Percentiles rank a stretch among this genome's conserved stretches.
Evolutionary conservation across 2,113 vertebrate species (phyloP).

Genomic region (Tragelaphus strepsiceros): DNA sequence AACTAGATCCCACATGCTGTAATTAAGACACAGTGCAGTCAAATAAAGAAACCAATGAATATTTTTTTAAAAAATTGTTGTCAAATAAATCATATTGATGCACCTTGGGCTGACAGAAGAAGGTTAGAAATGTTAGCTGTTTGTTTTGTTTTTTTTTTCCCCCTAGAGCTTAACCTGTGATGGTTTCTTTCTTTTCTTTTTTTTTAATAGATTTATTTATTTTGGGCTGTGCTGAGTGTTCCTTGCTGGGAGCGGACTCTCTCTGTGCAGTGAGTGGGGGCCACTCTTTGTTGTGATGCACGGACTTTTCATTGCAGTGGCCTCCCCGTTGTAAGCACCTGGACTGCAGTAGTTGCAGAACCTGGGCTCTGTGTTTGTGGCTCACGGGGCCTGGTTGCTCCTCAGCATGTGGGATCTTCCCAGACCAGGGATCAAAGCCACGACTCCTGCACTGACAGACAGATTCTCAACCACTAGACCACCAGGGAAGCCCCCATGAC

Average conservation of each 20-base stretch:
- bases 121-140: neutral
- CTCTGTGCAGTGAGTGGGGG: neutral
- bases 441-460: neutral
- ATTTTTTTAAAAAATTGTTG: neutral
- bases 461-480: neutral
- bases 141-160: neutral
- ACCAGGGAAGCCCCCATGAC: neutral
- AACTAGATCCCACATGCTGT: neutral
- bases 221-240: neutral
- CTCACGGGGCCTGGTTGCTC: neutral
- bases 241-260: fast-evolving
- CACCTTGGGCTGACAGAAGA: neutral
- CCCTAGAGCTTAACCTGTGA: neutral
- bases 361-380: neutral
- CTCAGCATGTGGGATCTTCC: neutral
- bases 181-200: neutral
- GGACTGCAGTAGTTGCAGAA: neutral
- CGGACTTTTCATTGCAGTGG: fast-evolving
- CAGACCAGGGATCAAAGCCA: neutral
- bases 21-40: fast-evolving
- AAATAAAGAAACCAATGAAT: neutral
- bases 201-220: neutral
- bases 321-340: neutral
- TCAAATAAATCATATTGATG: neutral
- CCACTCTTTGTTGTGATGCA: neutral